phyloP scores from a whole-genome alignment of 92 coral and sea anemone species.

The Actinernus sp. region DNA sequence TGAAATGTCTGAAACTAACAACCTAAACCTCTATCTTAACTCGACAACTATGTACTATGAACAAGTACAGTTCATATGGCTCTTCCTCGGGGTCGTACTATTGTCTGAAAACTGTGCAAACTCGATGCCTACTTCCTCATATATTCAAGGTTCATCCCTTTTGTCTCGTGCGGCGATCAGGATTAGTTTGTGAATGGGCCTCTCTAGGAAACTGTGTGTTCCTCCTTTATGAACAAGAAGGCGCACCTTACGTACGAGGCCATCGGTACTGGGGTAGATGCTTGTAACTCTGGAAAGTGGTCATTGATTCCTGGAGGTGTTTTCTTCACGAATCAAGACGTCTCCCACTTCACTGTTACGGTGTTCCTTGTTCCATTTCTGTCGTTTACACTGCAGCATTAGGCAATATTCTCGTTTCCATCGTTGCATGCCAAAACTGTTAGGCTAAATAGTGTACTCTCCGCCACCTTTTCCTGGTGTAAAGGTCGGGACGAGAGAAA shows the following conservation, averaged over 20 bases:
- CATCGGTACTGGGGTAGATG: slow-evolving; percentile 53
- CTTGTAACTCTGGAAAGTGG: slow-evolving; percentile 51
- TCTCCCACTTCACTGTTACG: slow-evolving; percentile 59
- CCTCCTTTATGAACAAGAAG: slow-evolving; percentile 15
- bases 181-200: slow-evolving; percentile 18
- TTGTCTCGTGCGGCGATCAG: neutral
- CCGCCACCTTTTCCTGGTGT: too few relatives aligned
- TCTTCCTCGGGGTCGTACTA: too few relatives aligned
- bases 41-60: too few relatives aligned
- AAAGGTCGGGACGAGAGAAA: slow-evolving; percentile 33
- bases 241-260: slow-evolving; percentile 49
- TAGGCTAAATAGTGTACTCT: slow-evolving; percentile 46
- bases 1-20: too few relatives aligned
- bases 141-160: too few relatives aligned
- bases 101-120: too few relatives aligned
- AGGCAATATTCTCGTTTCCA: slow-evolving; percentile 51
- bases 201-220: neutral
- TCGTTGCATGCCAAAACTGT: slow-evolving; percentile 56
- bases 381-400: slow-evolving; percentile 41
- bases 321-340: slow-evolving; percentile 46
- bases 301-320: slow-evolving; percentile 48
- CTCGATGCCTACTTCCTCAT: too few relatives aligned
- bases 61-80: too few relatives aligned
- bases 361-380: slow-evolving; percentile 45
- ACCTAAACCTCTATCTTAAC: too few relatives aligned